Evolutionary conservation across 92 coral and sea anemone species (phyloP).

Genomic region (Epizoanthus illoricatus): DNA sequence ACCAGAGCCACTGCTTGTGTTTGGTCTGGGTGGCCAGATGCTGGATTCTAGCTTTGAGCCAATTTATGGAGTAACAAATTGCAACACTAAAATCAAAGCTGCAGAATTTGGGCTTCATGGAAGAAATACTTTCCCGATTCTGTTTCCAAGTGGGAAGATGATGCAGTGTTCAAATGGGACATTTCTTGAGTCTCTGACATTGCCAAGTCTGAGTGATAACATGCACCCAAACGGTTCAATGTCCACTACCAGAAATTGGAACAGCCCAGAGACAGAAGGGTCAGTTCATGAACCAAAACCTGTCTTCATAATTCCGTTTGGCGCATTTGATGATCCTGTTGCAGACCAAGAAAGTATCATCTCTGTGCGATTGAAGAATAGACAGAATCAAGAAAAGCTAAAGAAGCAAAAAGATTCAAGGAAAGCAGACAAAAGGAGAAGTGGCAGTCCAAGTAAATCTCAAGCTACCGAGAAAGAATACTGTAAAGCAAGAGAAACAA

Average conservation of each 20-base stretch:
- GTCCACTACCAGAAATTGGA: constrained; percentile 6
- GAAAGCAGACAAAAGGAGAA: background rate
- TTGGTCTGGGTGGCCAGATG: constrained; percentile 49
- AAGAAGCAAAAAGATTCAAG: background rate
- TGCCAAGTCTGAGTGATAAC: constrained; percentile 6
- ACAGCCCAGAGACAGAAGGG: background rate
- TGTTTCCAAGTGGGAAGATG: constrained; percentile 22
- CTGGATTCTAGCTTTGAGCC: constrained; percentile 46
- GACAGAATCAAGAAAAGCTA: background rate
- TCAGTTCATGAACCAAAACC: constrained; percentile 38
- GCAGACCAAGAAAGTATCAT: constrained; percentile 29
- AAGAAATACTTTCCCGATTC: constrained; percentile 51
- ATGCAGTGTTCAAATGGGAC: background rate
- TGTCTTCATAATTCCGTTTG: constrained; percentile 80
- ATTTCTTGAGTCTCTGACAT: constrained; percentile 14
- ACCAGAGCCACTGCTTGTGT: constrained; percentile 55
- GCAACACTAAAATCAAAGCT: constrained; percentile 47
- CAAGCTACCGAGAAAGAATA: background rate
- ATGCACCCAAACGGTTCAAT: background rate
- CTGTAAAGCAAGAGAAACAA: background rate
- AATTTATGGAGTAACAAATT: constrained; percentile 53
- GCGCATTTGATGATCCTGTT: constrained; percentile 85
- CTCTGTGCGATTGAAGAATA: constrained; percentile 19
- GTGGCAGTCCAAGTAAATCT: background rate
- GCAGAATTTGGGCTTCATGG: constrained; percentile 19